Base-by-base conservation (phyloP, 1,140 invertebrate genomes). In the Orius laevigatus region DNA sequence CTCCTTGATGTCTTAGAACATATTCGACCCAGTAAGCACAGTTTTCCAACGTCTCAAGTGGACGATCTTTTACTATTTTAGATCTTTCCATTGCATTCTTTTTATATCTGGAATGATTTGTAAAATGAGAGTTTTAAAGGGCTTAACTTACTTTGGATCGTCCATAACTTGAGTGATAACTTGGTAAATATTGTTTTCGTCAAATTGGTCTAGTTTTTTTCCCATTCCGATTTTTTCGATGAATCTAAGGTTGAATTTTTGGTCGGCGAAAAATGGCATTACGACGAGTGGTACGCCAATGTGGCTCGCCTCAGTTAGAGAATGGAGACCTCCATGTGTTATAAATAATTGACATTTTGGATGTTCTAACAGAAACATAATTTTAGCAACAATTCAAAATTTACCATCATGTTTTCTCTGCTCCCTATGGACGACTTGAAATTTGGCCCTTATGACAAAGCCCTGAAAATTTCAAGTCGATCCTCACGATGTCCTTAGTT, bases 261-360 rank as follows among this genome's bases (percentile, higher is more conserved):
- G 66, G 50, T 67, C 66, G 4, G 54, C 56, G 16, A 66, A 67
- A n/a, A 63, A 55, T 0, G 74, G 74, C 38, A 74, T 54, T 31
- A 62, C 64, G 31, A 72, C 36, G 53, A 74, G 57, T 8, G 72
- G 70, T 19, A 70, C 61, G 11, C 68, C 63, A 49, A 66, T 57
- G 53, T 63, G 65, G 42, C 68, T 55, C 14, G 65, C 62, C 54
- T 75, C 74, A 42, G 66, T 66, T 9, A 66, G 53, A 18, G 70
- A 66, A 14, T 72, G 61, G 10, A 70, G 57, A 20, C 74, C 73
- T 12, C 70, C 71, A 53, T 73, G 74, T 3, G 67, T 68, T 20
- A 75, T 66, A 53, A 76, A 74, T 0, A 70, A 52, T 52, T 62
- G 61, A 10, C 63, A 39, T 32, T 67, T 64, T 11, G 59, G 42